phyloP scores from a whole-genome alignment of 1,140 invertebrate species.

The Proales similis region DNA sequence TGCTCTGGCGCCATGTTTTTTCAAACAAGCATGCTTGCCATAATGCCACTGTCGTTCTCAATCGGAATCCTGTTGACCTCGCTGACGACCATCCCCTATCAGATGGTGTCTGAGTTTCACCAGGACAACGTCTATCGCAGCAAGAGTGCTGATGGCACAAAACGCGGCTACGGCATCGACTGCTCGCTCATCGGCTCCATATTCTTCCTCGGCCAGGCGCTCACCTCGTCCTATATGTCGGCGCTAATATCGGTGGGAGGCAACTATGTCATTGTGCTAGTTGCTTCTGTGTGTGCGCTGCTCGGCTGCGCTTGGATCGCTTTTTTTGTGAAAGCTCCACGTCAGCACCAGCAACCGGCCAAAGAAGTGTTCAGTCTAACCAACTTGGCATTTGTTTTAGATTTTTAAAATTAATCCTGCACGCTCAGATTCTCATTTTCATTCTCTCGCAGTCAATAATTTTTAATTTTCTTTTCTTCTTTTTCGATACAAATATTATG shows the following conservation, averaged over 20 bases:
- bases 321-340: constrained; percentile 27
- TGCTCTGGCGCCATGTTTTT: constrained; percentile 31
- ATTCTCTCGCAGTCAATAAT: too few relatives aligned
- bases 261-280: constrained; percentile 29
- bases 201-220: constrained; percentile 21
- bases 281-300: constrained; percentile 15
- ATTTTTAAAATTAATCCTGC: too few relatives aligned
- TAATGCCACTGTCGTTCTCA: constrained; percentile 26
- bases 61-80: constrained; percentile 35
- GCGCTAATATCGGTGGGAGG: constrained; percentile 3
- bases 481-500: too few relatives aligned
- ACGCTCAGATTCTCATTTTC: too few relatives aligned
- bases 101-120: constrained; percentile 37
- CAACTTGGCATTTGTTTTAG: too few relatives aligned
- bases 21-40: constrained; percentile 14
- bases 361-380: too few relatives aligned
- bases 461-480: too few relatives aligned
- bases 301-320: constrained; percentile 27
- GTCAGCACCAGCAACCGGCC: too few relatives aligned
- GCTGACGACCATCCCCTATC: constrained; percentile 25
- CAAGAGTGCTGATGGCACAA: constrained; percentile 30
- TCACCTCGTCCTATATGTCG: constrained; percentile 13
- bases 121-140: constrained; percentile 23
- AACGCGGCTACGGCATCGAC: constrained; percentile 29
- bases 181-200: constrained; percentile 27